Conservation (phyloP, 2,888 invertebrate species). For the Meta bourneti region DNA sequence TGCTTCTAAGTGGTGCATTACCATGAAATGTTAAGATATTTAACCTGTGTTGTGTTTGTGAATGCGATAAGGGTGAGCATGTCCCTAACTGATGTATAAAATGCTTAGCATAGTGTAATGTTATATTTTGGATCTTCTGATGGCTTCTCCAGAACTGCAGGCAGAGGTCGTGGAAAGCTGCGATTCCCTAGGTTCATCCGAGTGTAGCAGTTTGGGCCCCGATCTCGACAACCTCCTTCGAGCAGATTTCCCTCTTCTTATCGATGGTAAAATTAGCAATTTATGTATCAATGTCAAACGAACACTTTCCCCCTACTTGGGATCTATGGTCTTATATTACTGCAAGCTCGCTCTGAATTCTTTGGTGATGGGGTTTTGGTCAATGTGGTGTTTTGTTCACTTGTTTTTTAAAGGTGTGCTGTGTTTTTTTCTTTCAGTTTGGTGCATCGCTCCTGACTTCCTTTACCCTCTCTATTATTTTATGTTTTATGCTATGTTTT, state of each 20-base stretch:
- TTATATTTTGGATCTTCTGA: conserved; percentile 58
- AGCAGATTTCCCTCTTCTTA: conserved; percentile 72
- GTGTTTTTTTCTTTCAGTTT: conserved; percentile 3
- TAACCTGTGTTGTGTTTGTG: neutral
- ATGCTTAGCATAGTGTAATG: conserved; percentile 41
- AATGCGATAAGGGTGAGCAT: neutral
- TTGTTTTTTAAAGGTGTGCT: conserved; percentile 10
- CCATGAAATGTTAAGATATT: neutral
- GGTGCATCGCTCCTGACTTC: neutral
- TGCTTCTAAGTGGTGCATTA: neutral
- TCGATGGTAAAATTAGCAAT: conserved; percentile 67
- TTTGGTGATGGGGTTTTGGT: conserved; percentile 58
- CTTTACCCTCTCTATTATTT: conserved; percentile 11
- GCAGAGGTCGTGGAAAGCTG: conserved; percentile 73
- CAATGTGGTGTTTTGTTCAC: conserved; percentile 50
- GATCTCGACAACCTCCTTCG: conserved; percentile 75
- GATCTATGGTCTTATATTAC: conserved; percentile 43
- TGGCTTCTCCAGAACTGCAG: conserved; percentile 73
- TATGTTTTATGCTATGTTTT: conserved; percentile 1
- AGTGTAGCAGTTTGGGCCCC: conserved; percentile 76
- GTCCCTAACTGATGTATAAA: conserved; percentile 1
- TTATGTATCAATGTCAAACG: conserved; percentile 9
- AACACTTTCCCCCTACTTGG: conserved; percentile 34
- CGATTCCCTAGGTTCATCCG: conserved; percentile 73
- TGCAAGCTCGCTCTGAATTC: conserved; percentile 33